Evolutionary conservation across 2,113 vertebrate genomes (phyloP), one percentile per base, ranked within the genome.

Genomic region (Oncorhynchus clarkii): DNA sequence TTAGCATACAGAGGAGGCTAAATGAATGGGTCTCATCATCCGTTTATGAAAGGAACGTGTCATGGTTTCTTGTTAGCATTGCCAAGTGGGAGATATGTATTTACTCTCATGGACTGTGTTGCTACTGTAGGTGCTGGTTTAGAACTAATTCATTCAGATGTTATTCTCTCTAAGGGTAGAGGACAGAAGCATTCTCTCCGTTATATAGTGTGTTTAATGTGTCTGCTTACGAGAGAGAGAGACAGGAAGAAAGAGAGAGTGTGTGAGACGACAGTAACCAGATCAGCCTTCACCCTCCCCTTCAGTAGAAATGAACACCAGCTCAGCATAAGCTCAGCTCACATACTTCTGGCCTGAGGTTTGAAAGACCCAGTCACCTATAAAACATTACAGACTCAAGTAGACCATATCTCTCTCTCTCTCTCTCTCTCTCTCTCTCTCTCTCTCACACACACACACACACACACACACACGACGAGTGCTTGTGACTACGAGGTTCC

Each of bases 331-430:
- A 34, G 13, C 16, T 66, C 39, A 54, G n/a, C 62, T 31, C 59
- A 65, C 60, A 72, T 74, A 48, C 68, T 62, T 74, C 39, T 68
- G 26, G 1, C 29, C 26, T 79, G 72, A 81, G 69, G 72, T n/a
- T 75, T 49, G 51, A 31, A 14, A 67, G 48, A 80, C 49, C 45
- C n/a, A 68, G 76, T 67, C 66, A 75, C 11, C 45, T 39, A 24
- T 77, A 66, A 80, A 77, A 70, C 60, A 57, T 31, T 72, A 34
- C 59, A 71, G 5, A 74, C 11, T 8, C 27, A 54, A 51, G 12
- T 20, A 31, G 31, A 67, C 49, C 0, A 18, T 18, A 18, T 70
- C 9, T 67, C 22, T 71, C 34, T 7, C 64, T n/a, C 62, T 26
- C 26, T 26, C 26, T 26, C 26, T 3, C 2, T 27, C 27, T 27